Base-by-base conservation (phyloP, 2,888 invertebrate genomes). In the Scaptomyza reducta region DNA sequence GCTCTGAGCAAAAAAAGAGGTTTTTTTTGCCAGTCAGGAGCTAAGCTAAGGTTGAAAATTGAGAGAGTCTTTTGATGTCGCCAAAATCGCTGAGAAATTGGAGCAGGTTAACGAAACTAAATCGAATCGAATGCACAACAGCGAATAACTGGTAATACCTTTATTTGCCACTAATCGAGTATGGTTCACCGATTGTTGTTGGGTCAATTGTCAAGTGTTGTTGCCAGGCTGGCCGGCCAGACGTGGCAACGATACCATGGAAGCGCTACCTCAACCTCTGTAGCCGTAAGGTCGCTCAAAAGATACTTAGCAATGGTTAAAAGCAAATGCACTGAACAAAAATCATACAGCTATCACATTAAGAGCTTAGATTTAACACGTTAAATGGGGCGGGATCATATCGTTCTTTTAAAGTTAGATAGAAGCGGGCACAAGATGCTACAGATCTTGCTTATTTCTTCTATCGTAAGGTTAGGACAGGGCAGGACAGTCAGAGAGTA, bases 161-260 rank as follows among this genome's bases (percentile, higher is more conserved):
- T 82, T 71, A 71, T 67, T 71, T 54, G 46, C 42, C 40, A 68
- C 63, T 82, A 79, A 82, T 62, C 77, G 66, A 56, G 62, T 65
- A 53, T 46, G 14, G 38, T 42, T n/a, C 10, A 18, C 18, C 40
- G 16, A 40, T 40, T 11, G 11, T 40, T 11, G 11, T 55, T 60
- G 71, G 51, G 41, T 50, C 63, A 56, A 49, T 53, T 25, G 29
- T 53, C 41, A 18, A 57, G 38, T 40, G 40, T 16, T 33, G 50
- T 55, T 47, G 49, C 27, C 66, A 53, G 62, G 70, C 51, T 59
- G 58, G 73, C 66, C 56, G 41, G 49, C 46, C 49, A 40, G 56
- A 45, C 73, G 44, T 72, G 77, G 68, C 77, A 73, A 77, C 74
- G 63, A 63, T 68, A 74, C 63, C 72, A 61, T 31, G 44, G 11